Evolutionary conservation across 2,888 invertebrate species (phyloP).

Genomic region (Atrina japonica): DNA sequence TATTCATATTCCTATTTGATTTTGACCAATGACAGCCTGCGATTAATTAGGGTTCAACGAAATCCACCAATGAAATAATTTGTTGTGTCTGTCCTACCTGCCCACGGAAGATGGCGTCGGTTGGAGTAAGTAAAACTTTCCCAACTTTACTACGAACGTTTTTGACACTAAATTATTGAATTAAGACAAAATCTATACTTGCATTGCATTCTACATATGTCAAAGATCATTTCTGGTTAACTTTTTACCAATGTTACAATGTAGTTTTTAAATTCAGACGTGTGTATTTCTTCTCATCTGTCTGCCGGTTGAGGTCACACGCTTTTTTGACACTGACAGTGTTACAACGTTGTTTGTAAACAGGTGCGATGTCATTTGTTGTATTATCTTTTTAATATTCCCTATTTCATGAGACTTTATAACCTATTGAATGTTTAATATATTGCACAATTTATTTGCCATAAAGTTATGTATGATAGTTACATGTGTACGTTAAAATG

Average conservation of each 20-base stretch:
- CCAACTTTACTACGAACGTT: conserved; percentile 36
- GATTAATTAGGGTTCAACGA: neutral
- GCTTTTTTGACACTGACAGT: neutral
- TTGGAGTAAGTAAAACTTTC: conserved; percentile 66
- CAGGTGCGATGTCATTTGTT: conserved; percentile 3
- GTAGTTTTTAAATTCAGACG: no score
- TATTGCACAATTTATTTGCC: no score
- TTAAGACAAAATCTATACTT: no score
- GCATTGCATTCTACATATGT: neutral
- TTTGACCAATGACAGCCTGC: conserved; percentile 13
- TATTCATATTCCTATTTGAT: no score
- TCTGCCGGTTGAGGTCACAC: conserved; percentile 9
- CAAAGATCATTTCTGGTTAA: conserved; percentile 14
- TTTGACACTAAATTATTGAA: no score
- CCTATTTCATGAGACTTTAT: no score
- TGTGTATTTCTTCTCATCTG: no score
- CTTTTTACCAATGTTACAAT: conserved; percentile 4
- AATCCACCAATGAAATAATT: conserved; percentile 26
- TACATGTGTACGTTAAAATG: no score
- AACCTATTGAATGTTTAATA: no score
- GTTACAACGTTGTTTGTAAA: conserved; percentile 3
- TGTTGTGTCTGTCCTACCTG: conserved; percentile 36
- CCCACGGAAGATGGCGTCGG: conserved; percentile 73
- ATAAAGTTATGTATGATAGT: no score
- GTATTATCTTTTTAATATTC: no score